Conservation (phyloP, 2,888 invertebrate genomes). For the Heliconius aoede region DNA sequence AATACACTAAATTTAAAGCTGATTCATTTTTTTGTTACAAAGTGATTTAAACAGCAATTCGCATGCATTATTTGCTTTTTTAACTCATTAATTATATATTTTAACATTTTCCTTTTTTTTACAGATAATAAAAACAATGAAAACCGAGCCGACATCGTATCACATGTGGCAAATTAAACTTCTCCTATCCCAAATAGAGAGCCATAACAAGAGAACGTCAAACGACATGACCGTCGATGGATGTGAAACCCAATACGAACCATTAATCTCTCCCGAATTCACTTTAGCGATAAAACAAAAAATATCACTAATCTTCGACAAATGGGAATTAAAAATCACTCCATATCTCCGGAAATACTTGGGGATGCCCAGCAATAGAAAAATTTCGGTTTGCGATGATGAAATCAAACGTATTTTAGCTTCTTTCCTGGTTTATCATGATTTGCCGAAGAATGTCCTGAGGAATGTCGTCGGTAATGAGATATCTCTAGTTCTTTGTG, state of each 20-base stretch:
- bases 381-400: slow-evolving; percentile 59
- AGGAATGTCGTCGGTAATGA: slow-evolving; percentile 57
- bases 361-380: slow-evolving; percentile 68
- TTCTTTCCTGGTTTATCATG: slow-evolving; percentile 83
- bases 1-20: too few species aligned
- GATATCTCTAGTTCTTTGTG: slow-evolving; percentile 57
- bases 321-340: slow-evolving; percentile 78
- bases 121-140: slow-evolving; percentile 83
- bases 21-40: too few species aligned
- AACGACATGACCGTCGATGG: slow-evolving; percentile 68
- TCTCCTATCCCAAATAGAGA: slow-evolving; percentile 83
- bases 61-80: too few species aligned
- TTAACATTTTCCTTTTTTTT: slow-evolving; percentile 42
- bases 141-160: slow-evolving; percentile 78
- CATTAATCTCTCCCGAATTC: slow-evolving; percentile 84
- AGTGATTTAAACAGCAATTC: too few species aligned
- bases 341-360: slow-evolving; percentile 79
- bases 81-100: neutral
- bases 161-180: slow-evolving; percentile 91
- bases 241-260: slow-evolving; percentile 61
- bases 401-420: slow-evolving; percentile 73
- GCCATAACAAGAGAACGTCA: slow-evolving; percentile 58
- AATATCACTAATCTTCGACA: slow-evolving; percentile 79
- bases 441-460: slow-evolving; percentile 77
- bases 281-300: slow-evolving; percentile 85